phyloP scores from a whole-genome alignment of 2,113 vertebrate genomes.

The Sturnira hondurensis region DNA sequence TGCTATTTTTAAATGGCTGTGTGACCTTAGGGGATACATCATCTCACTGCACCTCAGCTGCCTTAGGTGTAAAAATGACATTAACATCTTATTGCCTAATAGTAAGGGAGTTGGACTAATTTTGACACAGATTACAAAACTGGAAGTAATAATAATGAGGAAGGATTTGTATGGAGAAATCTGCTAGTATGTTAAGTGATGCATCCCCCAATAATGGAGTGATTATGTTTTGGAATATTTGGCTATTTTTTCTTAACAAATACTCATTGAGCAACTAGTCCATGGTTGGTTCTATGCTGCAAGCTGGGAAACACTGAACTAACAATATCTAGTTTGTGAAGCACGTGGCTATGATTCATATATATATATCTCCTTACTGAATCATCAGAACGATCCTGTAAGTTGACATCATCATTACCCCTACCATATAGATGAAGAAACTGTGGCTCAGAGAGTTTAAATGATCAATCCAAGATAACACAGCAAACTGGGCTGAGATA shows the following conservation, averaged over 20 bases:
- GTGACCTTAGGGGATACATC: not conserved
- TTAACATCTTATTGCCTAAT: conserved; percentile 19
- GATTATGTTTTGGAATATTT: conserved; percentile 18
- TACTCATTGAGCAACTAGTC: not conserved
- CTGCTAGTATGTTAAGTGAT: not conserved
- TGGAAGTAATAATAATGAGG: conserved; percentile 13
- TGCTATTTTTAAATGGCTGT: not conserved
- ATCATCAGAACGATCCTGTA: not conserved
- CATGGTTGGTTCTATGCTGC: not conserved
- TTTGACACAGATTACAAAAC: conserved; percentile 1
- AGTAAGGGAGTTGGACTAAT: conserved; percentile 1
- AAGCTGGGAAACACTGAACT: not conserved
- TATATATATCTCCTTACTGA: not conserved
- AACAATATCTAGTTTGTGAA: conserved; percentile 7
- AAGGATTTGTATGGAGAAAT: not conserved
- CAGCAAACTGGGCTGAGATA: conserved; percentile 23
- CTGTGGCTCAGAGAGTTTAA: not conserved
- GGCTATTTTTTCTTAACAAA: conserved; percentile 40
- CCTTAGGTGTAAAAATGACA: not conserved
- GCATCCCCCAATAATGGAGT: not conserved
- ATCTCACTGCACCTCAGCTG: not conserved
- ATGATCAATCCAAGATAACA: conserved; percentile 5
- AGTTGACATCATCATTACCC: not conserved
- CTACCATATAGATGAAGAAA: conserved; percentile 22
- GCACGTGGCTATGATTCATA: not conserved